A percentile compares a stretch with the other conserved stretches of the same genome.
These are phyloP conservation scores for Xenops minutus DNA, from an alignment of 2,797 vertebrate species.

Conservation along the genomic window DNA sequence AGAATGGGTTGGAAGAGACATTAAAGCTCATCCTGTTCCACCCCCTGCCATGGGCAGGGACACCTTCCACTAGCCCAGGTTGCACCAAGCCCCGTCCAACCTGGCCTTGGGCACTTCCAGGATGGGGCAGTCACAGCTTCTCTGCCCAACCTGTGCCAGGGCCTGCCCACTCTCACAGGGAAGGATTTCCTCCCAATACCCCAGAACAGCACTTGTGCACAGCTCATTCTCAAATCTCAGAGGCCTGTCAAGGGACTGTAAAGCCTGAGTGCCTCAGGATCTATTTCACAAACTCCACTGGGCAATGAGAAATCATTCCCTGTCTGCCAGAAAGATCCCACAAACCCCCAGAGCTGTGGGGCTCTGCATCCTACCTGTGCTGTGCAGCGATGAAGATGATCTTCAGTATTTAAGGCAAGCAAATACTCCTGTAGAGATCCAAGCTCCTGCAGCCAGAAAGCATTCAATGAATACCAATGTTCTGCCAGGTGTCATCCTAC, in stretches of 20 bases:
- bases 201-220: background rate
- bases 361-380: slow-evolving; percentile 81
- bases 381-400: slow-evolving; percentile 89
- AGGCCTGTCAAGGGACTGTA: background rate
- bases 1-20: background rate
- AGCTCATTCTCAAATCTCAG: background rate
- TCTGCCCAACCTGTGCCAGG: background rate
- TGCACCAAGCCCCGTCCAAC: background rate
- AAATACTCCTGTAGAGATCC: slow-evolving; percentile 92
- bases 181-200: background rate
- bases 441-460: slow-evolving; percentile 80
- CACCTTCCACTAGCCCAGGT: fast-evolving
- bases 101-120: background rate
- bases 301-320: background rate
- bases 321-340: background rate
- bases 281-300: background rate
- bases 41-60: background rate
- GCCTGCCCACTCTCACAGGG: background rate
- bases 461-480: background rate
- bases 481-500: background rate
- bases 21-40: background rate
- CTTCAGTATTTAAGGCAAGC: slow-evolving; percentile 92
- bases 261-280: background rate
- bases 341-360: background rate
- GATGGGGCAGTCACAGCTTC: background rate